phyloP scores from a whole-genome alignment of 2,113 vertebrate species.

The Tachysurus fulvidraco region DNA sequence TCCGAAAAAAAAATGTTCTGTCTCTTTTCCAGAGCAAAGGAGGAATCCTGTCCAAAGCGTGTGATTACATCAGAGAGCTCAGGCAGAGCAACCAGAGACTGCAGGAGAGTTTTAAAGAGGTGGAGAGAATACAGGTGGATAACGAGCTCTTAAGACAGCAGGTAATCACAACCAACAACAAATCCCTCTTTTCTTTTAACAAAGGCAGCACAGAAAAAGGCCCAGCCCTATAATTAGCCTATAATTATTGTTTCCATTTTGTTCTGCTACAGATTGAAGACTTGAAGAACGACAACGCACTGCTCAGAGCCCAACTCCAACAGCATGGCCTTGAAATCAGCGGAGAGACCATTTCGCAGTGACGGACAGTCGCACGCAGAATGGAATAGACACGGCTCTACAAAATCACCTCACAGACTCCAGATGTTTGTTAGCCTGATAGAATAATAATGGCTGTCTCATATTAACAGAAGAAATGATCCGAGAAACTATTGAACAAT shows the following conservation, averaged over 20 bases:
- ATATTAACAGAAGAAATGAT: conserved; percentile 29
- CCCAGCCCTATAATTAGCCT: not conserved
- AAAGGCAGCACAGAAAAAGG: not conserved
- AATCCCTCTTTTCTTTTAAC: not conserved
- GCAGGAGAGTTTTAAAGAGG: conserved; percentile 87
- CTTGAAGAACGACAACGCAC: conserved; percentile 86
- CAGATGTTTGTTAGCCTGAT: conserved; percentile 47
- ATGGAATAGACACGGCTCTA: conserved; percentile 44
- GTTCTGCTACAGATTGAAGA: conserved; percentile 78
- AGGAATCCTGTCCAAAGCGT: conserved; percentile 89
- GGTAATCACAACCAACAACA: conserved; percentile 61
- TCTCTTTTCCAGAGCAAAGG: conserved; percentile 82
- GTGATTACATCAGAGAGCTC: conserved; percentile 90
- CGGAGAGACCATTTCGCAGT: conserved; percentile 79
- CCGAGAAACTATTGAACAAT: conserved; percentile 39
- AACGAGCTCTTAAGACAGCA: conserved; percentile 87
- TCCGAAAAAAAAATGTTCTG: not conserved
- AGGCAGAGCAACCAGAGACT: conserved; percentile 88
- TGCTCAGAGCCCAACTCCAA: conserved; percentile 88
- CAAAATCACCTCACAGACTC: conserved; percentile 45
- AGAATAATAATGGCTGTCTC: conserved; percentile 39
- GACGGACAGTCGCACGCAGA: conserved; percentile 53
- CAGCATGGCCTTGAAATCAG: conserved; percentile 86
- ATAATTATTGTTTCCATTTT: not conserved
- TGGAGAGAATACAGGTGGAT: conserved; percentile 86